phyloP scores from a whole-genome alignment of 2,113 vertebrate genomes.

The Oxygymnocypris stewartii region DNA sequence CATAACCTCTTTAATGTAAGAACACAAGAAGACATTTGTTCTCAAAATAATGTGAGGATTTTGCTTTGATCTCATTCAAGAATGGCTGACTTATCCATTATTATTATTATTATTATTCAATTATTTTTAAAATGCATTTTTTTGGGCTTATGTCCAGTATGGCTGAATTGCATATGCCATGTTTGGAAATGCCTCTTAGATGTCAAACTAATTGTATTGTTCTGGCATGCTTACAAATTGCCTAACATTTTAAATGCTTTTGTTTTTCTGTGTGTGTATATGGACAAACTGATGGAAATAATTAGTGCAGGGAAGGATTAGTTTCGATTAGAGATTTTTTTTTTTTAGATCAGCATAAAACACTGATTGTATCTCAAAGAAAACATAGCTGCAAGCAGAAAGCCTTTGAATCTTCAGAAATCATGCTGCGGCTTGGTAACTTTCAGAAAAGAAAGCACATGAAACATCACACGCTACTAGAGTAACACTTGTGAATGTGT shows the following conservation, averaged over 20 bases:
- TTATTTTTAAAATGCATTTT: not conserved
- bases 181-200: no score
- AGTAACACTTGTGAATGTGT: not conserved
- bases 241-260: not conserved
- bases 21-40: not conserved
- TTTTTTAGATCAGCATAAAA: not conserved
- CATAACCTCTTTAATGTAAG: not conserved
- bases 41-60: not conserved
- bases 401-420: not conserved
- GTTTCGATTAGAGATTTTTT: no score
- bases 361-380: not conserved
- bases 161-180: not conserved
- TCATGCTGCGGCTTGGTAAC: not conserved
- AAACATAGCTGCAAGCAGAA: not conserved
- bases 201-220: not conserved
- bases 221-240: not conserved
- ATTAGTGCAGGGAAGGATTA: not conserved
- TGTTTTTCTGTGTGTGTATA: not conserved
- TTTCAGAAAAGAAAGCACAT: not conserved
- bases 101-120: not conserved
- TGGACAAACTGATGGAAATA: not conserved
- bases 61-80: not conserved
- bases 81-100: not conserved
- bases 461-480: not conserved
- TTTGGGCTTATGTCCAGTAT: not conserved